Conservation (phyloP, 2,797 vertebrate species). For the Pitangus sulphuratus region DNA sequence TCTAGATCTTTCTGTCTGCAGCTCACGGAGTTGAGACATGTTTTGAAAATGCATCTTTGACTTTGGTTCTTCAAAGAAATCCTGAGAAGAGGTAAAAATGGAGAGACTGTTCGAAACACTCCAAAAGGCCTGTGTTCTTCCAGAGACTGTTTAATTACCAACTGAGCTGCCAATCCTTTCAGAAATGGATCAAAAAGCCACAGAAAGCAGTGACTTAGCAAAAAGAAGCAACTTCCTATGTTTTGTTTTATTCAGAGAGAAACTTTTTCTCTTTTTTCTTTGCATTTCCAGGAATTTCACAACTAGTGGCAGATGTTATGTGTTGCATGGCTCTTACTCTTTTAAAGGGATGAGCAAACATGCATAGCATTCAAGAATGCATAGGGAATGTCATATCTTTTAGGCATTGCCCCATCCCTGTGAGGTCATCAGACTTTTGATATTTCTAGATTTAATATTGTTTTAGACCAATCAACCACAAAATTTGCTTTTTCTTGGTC, state of each 20-base stretch:
- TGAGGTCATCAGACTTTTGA: slow-evolving; percentile 22
- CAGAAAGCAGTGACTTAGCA: slow-evolving; percentile 53
- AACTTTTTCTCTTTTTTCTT: slow-evolving; percentile 1
- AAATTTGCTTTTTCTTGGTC: not conserved
- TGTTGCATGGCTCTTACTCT: not conserved
- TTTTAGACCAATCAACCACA: not conserved
- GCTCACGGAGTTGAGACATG: not conserved
- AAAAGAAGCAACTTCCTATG: slow-evolving; percentile 22
- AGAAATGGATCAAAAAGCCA: slow-evolving; percentile 62
- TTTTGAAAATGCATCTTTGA: slow-evolving; percentile 52
- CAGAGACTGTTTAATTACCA: slow-evolving; percentile 46
- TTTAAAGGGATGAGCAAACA: not conserved
- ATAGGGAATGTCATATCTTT: not conserved
- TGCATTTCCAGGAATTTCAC: slow-evolving; percentile 34
- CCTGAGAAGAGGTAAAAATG: slow-evolving; percentile 21
- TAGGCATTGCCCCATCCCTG: not conserved
- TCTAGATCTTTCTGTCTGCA: slow-evolving; percentile 13
- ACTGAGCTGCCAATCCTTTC: slow-evolving; percentile 56
- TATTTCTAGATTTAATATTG: slow-evolving; percentile 6
- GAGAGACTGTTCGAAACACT: slow-evolving; percentile 31
- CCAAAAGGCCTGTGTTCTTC: slow-evolving; percentile 45
- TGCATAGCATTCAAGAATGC: slow-evolving; percentile 2
- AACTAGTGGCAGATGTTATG: not conserved
- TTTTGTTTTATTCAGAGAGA: slow-evolving; percentile 22
- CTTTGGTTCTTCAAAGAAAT: slow-evolving; percentile 59